Evolutionary conservation across 2,888 invertebrate genomes (phyloP).

Genomic region (Minunthozetes semirufus): DNA sequence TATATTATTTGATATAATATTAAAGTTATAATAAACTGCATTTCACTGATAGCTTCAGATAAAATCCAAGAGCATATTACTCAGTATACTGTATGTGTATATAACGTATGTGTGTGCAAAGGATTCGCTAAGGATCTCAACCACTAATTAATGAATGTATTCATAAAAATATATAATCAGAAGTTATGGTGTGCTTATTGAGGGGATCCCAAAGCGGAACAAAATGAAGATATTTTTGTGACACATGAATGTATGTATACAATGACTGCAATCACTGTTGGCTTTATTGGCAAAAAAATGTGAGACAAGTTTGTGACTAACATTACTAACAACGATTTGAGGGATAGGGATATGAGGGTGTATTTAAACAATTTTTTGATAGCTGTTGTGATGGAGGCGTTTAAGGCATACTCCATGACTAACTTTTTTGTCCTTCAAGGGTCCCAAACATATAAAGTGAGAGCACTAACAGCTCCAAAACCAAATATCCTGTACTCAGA

Average conservation of each 20-base stretch:
- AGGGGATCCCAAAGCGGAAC: not conserved
- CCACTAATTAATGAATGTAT: not conserved
- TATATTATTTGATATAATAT: not conserved
- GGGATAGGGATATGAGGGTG: not conserved
- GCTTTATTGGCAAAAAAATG: not conserved
- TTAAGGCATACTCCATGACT: conserved; percentile 7
- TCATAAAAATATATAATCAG: not conserved
- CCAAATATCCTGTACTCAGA: not conserved
- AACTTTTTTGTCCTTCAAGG: conserved; percentile 12
- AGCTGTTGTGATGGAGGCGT: conserved; percentile 1
- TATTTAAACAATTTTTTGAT: conserved; percentile 8
- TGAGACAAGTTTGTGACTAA: not conserved
- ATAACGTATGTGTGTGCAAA: not conserved
- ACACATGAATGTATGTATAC: conserved; percentile 8
- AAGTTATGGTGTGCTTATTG: not conserved
- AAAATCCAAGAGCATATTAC: not conserved
- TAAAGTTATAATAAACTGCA: not conserved
- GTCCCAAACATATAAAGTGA: not conserved
- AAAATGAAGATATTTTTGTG: not conserved
- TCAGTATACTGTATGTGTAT: not conserved
- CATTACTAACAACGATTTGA: not conserved
- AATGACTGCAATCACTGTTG: not conserved
- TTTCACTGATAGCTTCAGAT: too few species aligned
- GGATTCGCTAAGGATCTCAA: not conserved
- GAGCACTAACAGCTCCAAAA: not conserved